phyloP scores from a whole-genome alignment of 2,888 invertebrate genomes.

The Melangyna quadrimaculata region DNA sequence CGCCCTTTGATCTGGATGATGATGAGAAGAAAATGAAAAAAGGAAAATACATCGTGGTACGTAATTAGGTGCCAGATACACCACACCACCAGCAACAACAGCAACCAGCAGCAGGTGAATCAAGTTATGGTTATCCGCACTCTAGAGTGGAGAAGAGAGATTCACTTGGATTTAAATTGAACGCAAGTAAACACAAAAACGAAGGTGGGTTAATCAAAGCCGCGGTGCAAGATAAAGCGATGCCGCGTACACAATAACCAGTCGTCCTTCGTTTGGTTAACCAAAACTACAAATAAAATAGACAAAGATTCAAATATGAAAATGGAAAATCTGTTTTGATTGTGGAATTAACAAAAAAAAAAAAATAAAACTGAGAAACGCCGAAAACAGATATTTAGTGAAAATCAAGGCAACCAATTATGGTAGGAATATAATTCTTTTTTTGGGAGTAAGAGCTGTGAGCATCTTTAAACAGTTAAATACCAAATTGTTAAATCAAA shows the following conservation, averaged over 20 bases:
- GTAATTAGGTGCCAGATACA: constrained; percentile 61
- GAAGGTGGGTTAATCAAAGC: constrained; percentile 8
- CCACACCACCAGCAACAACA: neutral
- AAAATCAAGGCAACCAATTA: neutral
- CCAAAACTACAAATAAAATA: constrained; percentile 36
- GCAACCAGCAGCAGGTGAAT: constrained; percentile 2
- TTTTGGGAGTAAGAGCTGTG: neutral
- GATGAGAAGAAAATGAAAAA: neutral
- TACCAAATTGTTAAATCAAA: no score
- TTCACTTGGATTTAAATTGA: constrained; percentile 27
- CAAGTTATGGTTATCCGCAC: constrained; percentile 20
- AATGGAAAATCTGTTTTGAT: neutral
- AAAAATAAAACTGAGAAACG: neutral
- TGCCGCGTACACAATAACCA: constrained; percentile 19
- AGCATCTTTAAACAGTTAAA: no score
- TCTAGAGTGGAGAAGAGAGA: constrained; percentile 17
- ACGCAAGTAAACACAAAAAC: constrained; percentile 13
- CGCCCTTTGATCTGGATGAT: neutral
- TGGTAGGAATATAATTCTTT: neutral
- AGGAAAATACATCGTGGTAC: constrained; percentile 11
- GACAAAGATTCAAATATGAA: neutral
- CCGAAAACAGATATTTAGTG: neutral
- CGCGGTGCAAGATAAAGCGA: constrained; percentile 31
- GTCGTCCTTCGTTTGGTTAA: neutral
- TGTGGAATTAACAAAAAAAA: neutral